Percentiles rank a stretch among this genome's conserved stretches.
phyloP scores from a whole-genome alignment of 37 sponge, comb jelly and placozoan genomes.

The Eunapius fragilis region DNA sequence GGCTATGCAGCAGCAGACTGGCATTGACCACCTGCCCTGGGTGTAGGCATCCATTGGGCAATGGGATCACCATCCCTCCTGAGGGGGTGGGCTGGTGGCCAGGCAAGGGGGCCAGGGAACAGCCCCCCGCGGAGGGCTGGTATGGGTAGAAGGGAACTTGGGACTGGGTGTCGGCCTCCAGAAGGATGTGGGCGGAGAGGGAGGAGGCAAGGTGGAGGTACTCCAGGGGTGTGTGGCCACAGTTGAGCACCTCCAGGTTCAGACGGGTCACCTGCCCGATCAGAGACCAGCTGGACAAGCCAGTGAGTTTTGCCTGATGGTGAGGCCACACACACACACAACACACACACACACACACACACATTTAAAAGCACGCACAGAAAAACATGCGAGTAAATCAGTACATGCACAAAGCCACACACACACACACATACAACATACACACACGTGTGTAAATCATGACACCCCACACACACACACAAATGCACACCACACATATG shows the following conservation, averaged over 20 bases:
- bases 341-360: too few species aligned
- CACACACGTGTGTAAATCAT: too few species aligned
- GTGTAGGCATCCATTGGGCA: constrained; percentile 48
- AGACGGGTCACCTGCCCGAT: constrained; percentile 57
- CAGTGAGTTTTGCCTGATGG: constrained; percentile 13
- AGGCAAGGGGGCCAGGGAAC: constrained; percentile 18
- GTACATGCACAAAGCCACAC: too few species aligned
- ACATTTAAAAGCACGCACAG: not conserved
- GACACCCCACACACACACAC: too few species aligned
- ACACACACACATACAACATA: too few species aligned
- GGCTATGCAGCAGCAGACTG: constrained; percentile 11
- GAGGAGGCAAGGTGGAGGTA: constrained; percentile 57
- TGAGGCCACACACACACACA: not conserved
- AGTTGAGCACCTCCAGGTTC: constrained; percentile 54
- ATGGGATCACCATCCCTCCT: constrained; percentile 39
- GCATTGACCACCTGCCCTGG: constrained; percentile 37
- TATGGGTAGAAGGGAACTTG: not conserved
- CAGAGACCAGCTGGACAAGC: constrained; percentile 33
- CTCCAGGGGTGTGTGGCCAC: constrained; percentile 54
- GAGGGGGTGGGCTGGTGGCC: too few species aligned
- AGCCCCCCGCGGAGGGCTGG: not conserved
- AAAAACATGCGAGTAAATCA: too few species aligned
- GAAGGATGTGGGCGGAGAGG: constrained; percentile 14
- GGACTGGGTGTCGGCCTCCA: constrained; percentile 36
- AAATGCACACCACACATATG: too few species aligned